Evolutionary conservation across 1,140 invertebrate genomes (phyloP), one percentile per base, ranked within the genome.

Genomic region (Spodoptera frugiperda): DNA sequence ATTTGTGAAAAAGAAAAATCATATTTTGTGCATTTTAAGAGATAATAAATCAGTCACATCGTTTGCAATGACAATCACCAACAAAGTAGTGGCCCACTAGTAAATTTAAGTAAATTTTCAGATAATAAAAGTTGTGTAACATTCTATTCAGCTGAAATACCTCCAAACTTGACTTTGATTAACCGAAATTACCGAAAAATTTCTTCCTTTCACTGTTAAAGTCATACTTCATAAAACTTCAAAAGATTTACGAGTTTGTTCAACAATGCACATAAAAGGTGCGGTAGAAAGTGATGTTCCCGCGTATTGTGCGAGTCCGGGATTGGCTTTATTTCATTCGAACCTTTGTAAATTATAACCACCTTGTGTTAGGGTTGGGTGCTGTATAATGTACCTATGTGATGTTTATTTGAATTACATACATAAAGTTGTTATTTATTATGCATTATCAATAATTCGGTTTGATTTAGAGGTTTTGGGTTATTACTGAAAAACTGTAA

Each of bases 211-310:
- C 49, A 39, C 17, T 48, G 9, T 39, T 3, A 61, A 17, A 39
- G n/a, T 61, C 57, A 15, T 68, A 5, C 44, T 19, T 39, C 57
- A 61, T 65, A 65, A 65, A 63, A 21, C 9, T 12, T 39, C 39
- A 21, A 25, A 65, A 44, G 15, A 65, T 65, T 49, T 48, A 21
- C 11, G 61, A 12, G 17, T 19, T 65, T 48, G 61, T 49, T 65
- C 8, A 48, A 54, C 51, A 53, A 70, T 53, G 61, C 17, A 25
- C 19, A 48, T 65, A 49, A 48, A 65, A 48, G 12, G 44, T 21
- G 21, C 44, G 44, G 44, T 71, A 71, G 57, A 71, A 71, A 70
- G 21, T 54, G 33, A 53, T 39, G 33, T 55, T 19, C 68, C 53
- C n/a, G 25, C 25, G 8, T 39, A 39, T 10, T 54, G 25, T 17